Percentiles rank a stretch among this genome's conserved stretches.
Evolutionary conservation across 2,113 vertebrate genomes (phyloP).

Genomic region (Pelusios castaneus): DNA sequence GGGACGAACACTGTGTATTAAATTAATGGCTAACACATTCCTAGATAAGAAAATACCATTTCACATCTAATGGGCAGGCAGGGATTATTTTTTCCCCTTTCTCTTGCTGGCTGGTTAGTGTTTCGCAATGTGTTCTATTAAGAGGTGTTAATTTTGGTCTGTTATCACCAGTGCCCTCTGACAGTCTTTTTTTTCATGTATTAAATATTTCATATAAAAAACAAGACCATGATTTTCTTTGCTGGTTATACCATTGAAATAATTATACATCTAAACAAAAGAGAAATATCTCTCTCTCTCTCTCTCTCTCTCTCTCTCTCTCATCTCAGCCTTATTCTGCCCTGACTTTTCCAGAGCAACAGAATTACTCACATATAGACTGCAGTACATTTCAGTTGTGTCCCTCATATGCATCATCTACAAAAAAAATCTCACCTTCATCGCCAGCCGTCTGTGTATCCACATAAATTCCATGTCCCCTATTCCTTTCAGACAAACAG

Average conservation of each 20-base stretch:
- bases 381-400: neutral
- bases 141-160: neutral
- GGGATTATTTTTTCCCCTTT: neutral
- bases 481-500: neutral
- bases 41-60: neutral
- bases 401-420: accelerated
- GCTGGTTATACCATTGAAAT: neutral
- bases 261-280: neutral
- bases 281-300: neutral
- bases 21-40: accelerated
- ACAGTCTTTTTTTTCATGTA: neutral
- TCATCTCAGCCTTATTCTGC: neutral
- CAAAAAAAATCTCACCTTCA: accelerated
- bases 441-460: accelerated
- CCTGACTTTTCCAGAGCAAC: accelerated
- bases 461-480: neutral
- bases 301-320: accelerated
- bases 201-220: neutral
- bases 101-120: neutral
- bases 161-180: neutral
- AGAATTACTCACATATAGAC: neutral
- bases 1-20: accelerated
- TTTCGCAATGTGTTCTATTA: too few species aligned
- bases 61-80: neutral
- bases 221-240: neutral